Evolutionary conservation across 2,113 vertebrate genomes (phyloP).

Genomic region (Pavo muticus): DNA sequence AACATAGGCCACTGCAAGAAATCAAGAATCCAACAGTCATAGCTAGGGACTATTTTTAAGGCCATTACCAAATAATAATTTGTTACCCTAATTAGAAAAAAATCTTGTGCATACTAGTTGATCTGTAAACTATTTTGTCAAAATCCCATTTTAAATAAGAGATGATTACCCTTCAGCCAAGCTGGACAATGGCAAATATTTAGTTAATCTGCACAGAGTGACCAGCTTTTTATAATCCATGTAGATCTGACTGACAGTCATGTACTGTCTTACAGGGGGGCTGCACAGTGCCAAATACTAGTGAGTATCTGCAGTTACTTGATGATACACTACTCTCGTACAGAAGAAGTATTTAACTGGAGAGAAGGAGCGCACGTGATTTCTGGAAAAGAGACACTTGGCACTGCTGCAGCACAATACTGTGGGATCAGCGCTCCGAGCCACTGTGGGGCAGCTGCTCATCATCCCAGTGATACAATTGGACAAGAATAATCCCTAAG

Average conservation of each 20-base stretch:
- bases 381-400: not conserved
- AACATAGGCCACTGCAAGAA: not conserved
- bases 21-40: not conserved
- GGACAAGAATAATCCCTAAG: not conserved
- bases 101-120: not conserved
- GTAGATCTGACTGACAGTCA: no score
- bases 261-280: not conserved
- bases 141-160: not conserved
- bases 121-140: not conserved
- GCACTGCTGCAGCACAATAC: not conserved
- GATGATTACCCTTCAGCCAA: not conserved
- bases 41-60: not conserved
- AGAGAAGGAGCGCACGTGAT: not conserved
- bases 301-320: fast-evolving
- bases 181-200: not conserved
- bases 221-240: not conserved
- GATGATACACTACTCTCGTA: fast-evolving
- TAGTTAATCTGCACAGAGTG: not conserved
- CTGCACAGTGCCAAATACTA: not conserved
- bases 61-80: not conserved
- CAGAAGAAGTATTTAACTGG: not conserved
- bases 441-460: no score
- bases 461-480: not conserved
- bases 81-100: not conserved
- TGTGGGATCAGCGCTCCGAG: not conserved